Conservation (phyloP, 1,140 invertebrate genomes). For the Papilio helenus region DNA sequence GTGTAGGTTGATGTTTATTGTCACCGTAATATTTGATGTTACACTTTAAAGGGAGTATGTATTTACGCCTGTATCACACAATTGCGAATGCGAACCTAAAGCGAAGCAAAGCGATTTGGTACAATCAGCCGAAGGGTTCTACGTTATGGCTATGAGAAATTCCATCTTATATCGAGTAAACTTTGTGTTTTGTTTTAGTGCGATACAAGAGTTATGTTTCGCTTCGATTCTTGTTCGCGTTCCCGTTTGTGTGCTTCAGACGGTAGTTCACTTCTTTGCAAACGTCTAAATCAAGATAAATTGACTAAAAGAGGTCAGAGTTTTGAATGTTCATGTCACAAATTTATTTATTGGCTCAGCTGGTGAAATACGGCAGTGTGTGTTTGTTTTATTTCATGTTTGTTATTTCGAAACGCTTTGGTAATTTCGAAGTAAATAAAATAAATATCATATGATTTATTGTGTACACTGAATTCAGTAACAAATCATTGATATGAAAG, state of each 20-base stretch:
- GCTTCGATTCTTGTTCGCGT: not conserved
- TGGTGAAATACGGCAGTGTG: conserved; percentile 10
- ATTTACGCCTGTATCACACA: too few species aligned
- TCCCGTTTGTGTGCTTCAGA: not conserved
- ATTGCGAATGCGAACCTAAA: too few species aligned
- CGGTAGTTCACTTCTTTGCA: conserved; percentile 19
- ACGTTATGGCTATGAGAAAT: too few species aligned
- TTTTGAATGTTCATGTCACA: conserved; percentile 31
- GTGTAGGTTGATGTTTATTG: conserved; percentile 2
- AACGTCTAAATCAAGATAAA: conserved; percentile 34
- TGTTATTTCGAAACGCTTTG: conserved; percentile 13
- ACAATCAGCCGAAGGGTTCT: too few species aligned
- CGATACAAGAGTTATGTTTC: not conserved
- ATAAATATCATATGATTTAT: conserved; percentile 20
- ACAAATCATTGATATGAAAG: not conserved
- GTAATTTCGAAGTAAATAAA: conserved; percentile 5
- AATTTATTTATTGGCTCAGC: conserved; percentile 30
- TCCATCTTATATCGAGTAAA: too few species aligned
- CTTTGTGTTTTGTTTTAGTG: too few species aligned
- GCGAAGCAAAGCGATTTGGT: too few species aligned
- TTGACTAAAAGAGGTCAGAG: conserved; percentile 31
- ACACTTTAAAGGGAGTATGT: too few species aligned
- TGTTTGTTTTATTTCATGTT: conserved; percentile 31
- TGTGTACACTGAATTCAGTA: not conserved
- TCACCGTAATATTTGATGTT: not conserved